phyloP scores from a whole-genome alignment of 1,140 invertebrate species.

The Metaphire vulgaris region DNA sequence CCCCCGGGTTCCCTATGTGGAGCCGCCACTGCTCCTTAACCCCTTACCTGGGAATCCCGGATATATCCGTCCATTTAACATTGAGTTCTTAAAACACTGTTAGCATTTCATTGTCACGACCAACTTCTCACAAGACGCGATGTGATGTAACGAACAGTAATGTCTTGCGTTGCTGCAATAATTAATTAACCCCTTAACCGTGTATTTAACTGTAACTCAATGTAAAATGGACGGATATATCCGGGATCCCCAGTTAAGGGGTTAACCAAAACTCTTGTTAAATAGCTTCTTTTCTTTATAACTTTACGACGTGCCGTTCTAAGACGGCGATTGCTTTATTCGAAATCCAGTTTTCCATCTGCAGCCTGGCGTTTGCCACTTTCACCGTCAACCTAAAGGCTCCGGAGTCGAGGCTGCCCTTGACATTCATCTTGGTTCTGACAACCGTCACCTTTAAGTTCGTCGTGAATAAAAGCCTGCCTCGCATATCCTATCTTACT shows the following conservation, averaged over 20 bases:
- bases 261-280: no score
- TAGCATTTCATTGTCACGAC: neutral
- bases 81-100: neutral
- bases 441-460: conserved; percentile 35
- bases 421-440: conserved; percentile 44
- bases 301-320: neutral
- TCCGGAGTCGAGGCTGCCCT: conserved; percentile 35
- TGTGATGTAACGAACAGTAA: neutral
- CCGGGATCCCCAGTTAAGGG: no score
- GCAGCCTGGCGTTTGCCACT: conserved; percentile 40
- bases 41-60: no score
- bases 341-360: conserved; percentile 42
- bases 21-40: no score
- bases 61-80: no score
- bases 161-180: neutral
- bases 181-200: neutral
- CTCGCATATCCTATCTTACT: conserved; percentile 30
- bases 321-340: neutral
- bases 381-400: conserved; percentile 36
- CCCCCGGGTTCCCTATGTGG: no score
- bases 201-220: no score
- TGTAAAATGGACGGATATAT: no score
- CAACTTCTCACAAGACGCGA: neutral
- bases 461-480: conserved; percentile 30
- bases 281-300: neutral